phyloP scores from a whole-genome alignment of 2,888 invertebrate genomes.

The Stenodera caucasica region DNA sequence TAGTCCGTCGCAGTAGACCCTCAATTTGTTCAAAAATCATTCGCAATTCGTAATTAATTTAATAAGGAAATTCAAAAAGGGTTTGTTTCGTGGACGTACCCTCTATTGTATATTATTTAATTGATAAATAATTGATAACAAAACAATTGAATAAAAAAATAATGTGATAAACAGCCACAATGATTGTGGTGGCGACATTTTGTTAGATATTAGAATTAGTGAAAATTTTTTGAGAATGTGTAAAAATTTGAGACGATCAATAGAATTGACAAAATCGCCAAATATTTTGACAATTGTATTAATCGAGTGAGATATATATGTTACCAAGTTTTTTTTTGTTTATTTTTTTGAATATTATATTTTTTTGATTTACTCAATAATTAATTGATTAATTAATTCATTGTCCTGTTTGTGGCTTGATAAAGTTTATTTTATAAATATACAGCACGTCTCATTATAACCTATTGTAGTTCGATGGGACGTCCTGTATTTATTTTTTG shows the following conservation, averaged over 20 bases:
- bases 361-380: constrained; percentile 22
- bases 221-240: neutral
- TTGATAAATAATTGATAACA: neutral
- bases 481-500: constrained; percentile 18
- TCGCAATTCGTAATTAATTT: too few relatives aligned
- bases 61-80: too few relatives aligned
- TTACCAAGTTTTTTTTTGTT: constrained; percentile 50
- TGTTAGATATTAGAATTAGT: constrained; percentile 35
- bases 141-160: neutral
- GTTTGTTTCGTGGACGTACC: too few relatives aligned
- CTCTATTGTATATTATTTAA: neutral
- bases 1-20: neutral
- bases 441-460: neutral
- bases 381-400: too few relatives aligned
- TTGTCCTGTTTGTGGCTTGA: constrained; percentile 12
- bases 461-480: constrained; percentile 8
- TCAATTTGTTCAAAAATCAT: too few relatives aligned
- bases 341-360: constrained; percentile 32
- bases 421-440: constrained; percentile 13
- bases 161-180: constrained; percentile 47
- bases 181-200: constrained; percentile 33
- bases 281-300: constrained; percentile 30
- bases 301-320: constrained; percentile 50
- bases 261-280: constrained; percentile 28
- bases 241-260: neutral